phyloP scores from a whole-genome alignment of 2,797 vertebrate species.

The Zalophus californianus region DNA sequence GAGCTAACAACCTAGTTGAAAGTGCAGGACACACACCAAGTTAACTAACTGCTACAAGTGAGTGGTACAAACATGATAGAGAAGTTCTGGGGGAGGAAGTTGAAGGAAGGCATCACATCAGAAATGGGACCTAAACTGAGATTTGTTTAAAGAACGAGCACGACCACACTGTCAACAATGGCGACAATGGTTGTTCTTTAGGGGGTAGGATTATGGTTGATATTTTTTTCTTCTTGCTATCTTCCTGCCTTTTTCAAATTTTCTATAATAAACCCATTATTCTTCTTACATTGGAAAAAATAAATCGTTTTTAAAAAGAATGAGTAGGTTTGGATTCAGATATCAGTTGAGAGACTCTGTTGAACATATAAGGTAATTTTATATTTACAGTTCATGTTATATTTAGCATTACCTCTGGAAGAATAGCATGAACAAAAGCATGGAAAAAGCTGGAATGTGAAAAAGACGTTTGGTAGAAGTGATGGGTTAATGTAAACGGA shows the following conservation, averaged over 20 bases:
- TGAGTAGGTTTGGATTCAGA: conserved; percentile 72
- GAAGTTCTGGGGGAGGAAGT: not conserved
- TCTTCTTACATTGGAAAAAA: conserved; percentile 68
- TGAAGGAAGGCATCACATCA: conserved; percentile 30
- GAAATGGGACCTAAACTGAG: conserved; percentile 57
- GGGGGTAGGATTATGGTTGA: conserved; percentile 57
- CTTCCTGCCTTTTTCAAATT: conserved; percentile 75
- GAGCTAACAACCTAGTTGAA: conserved; percentile 56
- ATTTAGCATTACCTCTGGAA: conserved; percentile 57
- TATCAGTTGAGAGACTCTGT: conserved; percentile 56
- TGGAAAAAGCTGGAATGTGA: conserved; percentile 50
- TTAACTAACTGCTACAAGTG: conserved; percentile 26
- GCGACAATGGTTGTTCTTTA: conserved; percentile 41
- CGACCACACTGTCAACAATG: not conserved
- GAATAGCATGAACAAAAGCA: conserved; percentile 49
- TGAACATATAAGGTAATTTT: conserved; percentile 58
- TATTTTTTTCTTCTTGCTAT: conserved; percentile 74
- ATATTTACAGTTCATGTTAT: conserved; percentile 51
- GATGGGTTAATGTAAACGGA: conserved; percentile 29
- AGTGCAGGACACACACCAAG: conserved; percentile 20
- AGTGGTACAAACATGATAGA: not conserved
- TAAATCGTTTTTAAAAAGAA: conserved; percentile 74
- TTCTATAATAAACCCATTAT: conserved; percentile 74
- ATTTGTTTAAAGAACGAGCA: conserved; percentile 50
- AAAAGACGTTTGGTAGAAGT: conserved; percentile 53